These are phyloP conservation scores for Engraulis encrasicolus DNA, from an alignment of 2,113 vertebrate species.

Conservation along the genomic window DNA sequence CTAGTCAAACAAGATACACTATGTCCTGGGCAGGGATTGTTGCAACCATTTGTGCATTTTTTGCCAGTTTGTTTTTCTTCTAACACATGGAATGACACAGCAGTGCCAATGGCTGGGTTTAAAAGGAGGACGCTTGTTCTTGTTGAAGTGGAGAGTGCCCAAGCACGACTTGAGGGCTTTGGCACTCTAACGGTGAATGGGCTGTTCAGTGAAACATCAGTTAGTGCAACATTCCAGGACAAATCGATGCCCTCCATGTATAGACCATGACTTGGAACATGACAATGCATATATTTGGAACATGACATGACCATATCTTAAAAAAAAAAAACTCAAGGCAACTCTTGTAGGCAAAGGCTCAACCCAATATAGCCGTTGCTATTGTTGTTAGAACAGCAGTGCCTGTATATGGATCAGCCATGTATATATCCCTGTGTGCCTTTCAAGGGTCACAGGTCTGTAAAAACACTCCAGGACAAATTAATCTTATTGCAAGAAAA, in stretches of 20 bases:
- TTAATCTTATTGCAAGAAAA: no score
- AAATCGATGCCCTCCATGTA: background rate
- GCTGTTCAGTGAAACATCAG: background rate
- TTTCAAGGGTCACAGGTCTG: no score
- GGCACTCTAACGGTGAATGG: conserved; percentile 61
- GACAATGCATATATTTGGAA: background rate
- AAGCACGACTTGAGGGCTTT: conserved; percentile 49
- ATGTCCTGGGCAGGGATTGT: background rate
- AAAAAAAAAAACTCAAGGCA: conserved; percentile 36
- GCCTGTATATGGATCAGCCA: conserved; percentile 67
- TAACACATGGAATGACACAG: background rate
- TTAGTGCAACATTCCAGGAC: background rate
- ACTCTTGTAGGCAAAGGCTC: background rate
- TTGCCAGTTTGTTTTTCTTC: no score
- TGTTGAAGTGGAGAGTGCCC: background rate
- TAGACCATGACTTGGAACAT: no score
- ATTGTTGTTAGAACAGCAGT: conserved; percentile 53
- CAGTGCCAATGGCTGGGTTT: background rate
- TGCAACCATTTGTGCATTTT: background rate
- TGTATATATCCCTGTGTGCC: no score
- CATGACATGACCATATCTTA: background rate
- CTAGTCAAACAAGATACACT: background rate
- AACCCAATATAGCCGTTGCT: background rate
- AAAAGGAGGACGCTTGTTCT: background rate
- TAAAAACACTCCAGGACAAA: no score